Conservation (phyloP, 2,113 vertebrate genomes). For the Neopipo cinnamomea region DNA sequence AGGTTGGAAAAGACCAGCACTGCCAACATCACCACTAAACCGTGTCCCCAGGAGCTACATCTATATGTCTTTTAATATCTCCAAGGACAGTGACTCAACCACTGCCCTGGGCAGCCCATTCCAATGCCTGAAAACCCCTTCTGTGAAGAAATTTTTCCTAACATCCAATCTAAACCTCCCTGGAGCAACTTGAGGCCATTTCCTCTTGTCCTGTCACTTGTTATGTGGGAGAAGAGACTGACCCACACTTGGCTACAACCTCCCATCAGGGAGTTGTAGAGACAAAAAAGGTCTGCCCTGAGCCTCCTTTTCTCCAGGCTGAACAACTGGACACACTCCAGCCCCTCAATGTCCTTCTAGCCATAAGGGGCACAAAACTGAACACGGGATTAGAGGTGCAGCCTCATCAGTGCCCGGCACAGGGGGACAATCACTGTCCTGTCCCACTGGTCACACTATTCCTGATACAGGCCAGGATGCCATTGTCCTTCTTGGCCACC, state of each 20-base stretch:
- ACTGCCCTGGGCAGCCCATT: not conserved
- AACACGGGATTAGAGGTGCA: not conserved
- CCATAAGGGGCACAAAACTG: not conserved
- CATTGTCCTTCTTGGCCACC: not conserved
- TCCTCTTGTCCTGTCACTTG: not conserved
- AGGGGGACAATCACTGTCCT: not conserved
- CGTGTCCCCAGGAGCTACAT: not conserved
- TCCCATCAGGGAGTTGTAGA: not conserved
- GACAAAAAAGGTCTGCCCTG: no score
- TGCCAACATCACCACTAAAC: not conserved
- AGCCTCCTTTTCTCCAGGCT: not conserved
- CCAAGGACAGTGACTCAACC: not conserved
- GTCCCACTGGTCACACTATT: not conserved
- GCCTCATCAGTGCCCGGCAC: not conserved
- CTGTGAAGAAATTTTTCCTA: not conserved
- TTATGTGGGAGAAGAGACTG: not conserved
- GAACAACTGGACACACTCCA: not conserved
- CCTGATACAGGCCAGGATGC: not conserved
- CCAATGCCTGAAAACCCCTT: not conserved
- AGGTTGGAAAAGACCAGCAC: not conserved
- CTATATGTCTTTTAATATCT: fast-evolving
- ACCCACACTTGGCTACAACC: not conserved
- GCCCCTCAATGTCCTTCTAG: not conserved
- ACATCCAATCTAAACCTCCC: not conserved
- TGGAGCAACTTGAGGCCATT: not conserved